These are phyloP conservation scores for Monarcha castaneiventris DNA, from an alignment of 2,113 vertebrate species.

Conservation along the genomic window DNA sequence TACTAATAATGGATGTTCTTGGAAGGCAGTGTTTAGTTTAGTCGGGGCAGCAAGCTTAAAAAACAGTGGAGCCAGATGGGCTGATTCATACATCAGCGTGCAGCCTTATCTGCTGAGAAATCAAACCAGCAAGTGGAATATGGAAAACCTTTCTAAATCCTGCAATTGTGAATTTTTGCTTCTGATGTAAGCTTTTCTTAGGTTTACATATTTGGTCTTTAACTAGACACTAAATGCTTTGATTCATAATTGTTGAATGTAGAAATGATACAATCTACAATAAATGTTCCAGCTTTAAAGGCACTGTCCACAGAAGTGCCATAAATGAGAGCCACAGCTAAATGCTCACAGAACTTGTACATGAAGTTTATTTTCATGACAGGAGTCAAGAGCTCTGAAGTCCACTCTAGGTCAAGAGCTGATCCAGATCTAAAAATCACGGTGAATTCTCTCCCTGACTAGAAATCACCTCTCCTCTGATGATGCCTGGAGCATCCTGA, in stretches of 20 bases:
- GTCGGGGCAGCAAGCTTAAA: not conserved
- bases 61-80: constrained; percentile 27
- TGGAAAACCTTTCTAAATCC: not conserved
- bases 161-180: not conserved
- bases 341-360: not conserved
- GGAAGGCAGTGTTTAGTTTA: constrained; percentile 25
- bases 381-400: not conserved
- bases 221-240: not conserved
- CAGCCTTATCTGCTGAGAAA: constrained; percentile 2
- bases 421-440: not conserved
- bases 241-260: not conserved
- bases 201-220: not conserved
- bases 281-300: not conserved
- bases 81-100: not conserved
- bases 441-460: not conserved
- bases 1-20: constrained; percentile 32
- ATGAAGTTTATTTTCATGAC: not conserved
- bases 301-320: not conserved
- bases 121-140: constrained; percentile 26
- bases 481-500: not conserved
- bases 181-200: not conserved
- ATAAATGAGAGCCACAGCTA: not conserved
- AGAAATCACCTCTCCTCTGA: not conserved
- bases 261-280: not conserved
- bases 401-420: not conserved